Evolutionary conservation across 2,888 invertebrate genomes (phyloP), one percentile per base, ranked within the genome.

Genomic region (Autographa gamma): DNA sequence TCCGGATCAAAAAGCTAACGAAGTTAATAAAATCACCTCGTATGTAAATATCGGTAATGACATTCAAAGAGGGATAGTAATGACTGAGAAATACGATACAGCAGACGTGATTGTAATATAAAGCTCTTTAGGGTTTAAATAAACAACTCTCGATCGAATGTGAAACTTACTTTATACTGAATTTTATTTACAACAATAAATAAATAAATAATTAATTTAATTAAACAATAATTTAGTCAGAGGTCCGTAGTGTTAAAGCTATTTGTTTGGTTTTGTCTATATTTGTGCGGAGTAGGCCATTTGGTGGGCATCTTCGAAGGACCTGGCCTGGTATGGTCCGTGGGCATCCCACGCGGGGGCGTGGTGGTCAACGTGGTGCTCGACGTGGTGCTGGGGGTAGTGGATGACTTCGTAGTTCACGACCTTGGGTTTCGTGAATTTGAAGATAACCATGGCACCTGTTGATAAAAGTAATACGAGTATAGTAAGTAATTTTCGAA

Each of bases 351-450:
- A 95, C 31, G 91, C 94, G n/a, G 96, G 93, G 14, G 94, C 91
- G 74, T 95, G 95, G 78, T 97, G 97, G 84, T 97, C 97, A 1
- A 97, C 96, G 19, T 97, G 97, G 71, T 97, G 97, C 75, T 97
- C 97, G 68, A 97, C 97, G 76, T 96, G 96, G 82, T 97, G 97
- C 85, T 97, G 97, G 43, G 97, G 97, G 88, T 98, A 98, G 91
- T 98, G 98, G 81, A 98, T 97, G 63, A 98, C 98, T 95, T 98
- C 98, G 88, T 98, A 98, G 93, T 98, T 98, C 79, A 98, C 97
- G 85, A 97, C 97, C 95, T 98, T 98, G 70, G 98, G 98, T 88
- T 98, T 98, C 82, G 98, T 97, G 89, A 98, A 96, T 93, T 98
- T 98, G 96, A 98, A 98, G 90, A 98, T 97, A 65, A 98, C 96